Evolutionary conservation across 2,797 vertebrate genomes (phyloP), one percentile per base, ranked within the genome.

Genomic region (Distichodus sexfasciatus): DNA sequence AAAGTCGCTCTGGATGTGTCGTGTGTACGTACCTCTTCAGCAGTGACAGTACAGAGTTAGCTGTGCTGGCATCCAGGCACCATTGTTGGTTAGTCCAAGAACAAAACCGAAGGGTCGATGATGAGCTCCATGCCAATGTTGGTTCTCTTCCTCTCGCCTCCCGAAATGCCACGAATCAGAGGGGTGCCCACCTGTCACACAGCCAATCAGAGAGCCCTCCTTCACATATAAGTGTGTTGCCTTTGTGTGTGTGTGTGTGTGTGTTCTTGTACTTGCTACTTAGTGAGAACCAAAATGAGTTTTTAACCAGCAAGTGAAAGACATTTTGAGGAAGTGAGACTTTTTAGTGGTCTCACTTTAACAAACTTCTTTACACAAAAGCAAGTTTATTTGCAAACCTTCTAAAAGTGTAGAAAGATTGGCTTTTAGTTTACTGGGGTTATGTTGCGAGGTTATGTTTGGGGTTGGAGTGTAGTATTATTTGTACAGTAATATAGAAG

Each of bases 101-200:
- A 94, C 12, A 93, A 88, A 17, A 93, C 91, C 0, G 89, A 57
- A 0, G 90, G 90, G 76, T 94, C 88, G 0, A 90, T 94, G 75
- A 94, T 92, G 15, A 93, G 88, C 81, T 95, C 92, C 91, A 90
- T 92, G 6, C 92, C 91, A 7, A 93, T 93, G 72, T 91, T 93
- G 1, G 91, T 93, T 78, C 91, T 87, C 80, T 94, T 94, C 81
- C 92, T 88, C 74, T 93, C 91, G 0, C 91, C 92, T 3, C 91
- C 92, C 0, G 92, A 94, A 69, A 94, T 77, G 1, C 91, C 89
- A 0, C 91, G 87, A 28, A 93, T 92, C 67, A 94, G 67, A 80
- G 92, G 90, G 0, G 91, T 94, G 69, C 92, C 92, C 15, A 93
- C 92, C 93, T 94, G 7, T 47, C 14, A 40, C 40, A 70, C 48